Percentiles rank a stretch among this genome's conserved stretches.
phyloP scores from a whole-genome alignment of 2,888 invertebrate species.

The Nysson spinosus region DNA sequence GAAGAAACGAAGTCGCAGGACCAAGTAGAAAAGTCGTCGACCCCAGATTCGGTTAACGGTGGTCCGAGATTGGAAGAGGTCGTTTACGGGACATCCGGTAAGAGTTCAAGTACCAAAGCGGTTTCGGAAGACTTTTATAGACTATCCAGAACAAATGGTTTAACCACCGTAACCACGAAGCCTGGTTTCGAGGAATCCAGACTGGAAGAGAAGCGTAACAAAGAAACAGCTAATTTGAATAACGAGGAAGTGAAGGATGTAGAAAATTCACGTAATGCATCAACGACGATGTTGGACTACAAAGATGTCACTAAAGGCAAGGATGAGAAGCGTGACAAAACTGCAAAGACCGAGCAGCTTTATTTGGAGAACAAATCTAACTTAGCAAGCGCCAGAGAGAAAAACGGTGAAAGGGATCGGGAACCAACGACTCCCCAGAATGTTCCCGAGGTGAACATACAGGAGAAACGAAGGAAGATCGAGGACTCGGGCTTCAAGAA shows the following conservation, averaged over 20 bases:
- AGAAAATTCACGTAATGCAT: too few relatives aligned
- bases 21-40: slow-evolving; percentile 26
- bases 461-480: slow-evolving; percentile 1
- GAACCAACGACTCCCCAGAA: neutral
- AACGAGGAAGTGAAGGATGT: neutral
- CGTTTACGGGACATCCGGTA: slow-evolving; percentile 31
- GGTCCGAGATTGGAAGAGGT: slow-evolving; percentile 30
- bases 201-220: slow-evolving; percentile 15
- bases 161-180: slow-evolving; percentile 36
- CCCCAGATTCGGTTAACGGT: slow-evolving; percentile 13
- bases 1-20: slow-evolving; percentile 21
- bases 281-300: too few relatives aligned
- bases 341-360: neutral
- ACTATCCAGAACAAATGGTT: slow-evolving; percentile 31
- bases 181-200: slow-evolving; percentile 22
- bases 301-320: too few relatives aligned
- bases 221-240: neutral
- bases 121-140: slow-evolving; percentile 28
- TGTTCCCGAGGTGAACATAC: neutral
- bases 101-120: slow-evolving; percentile 46
- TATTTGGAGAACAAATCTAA: neutral
- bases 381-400: neutral
- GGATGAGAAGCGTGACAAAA: neutral
- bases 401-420: neutral
- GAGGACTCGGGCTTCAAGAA: slow-evolving; percentile 11